Conservation (phyloP, 2,888 invertebrate species). For the Sphaerophoria taeniata region DNA sequence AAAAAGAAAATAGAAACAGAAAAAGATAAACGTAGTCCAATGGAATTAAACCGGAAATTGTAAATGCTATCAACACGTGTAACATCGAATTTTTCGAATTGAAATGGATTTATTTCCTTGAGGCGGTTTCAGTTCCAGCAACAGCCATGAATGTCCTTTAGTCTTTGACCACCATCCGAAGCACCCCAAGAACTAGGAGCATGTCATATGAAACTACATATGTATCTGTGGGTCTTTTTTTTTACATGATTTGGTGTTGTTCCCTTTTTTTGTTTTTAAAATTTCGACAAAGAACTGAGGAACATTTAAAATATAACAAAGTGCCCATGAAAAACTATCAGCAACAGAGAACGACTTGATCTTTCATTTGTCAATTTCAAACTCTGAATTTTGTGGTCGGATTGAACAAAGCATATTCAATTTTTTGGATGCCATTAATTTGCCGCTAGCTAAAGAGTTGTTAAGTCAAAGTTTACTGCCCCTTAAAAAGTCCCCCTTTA, state of each 20-base stretch:
- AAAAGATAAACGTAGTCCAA: slow-evolving; percentile 17
- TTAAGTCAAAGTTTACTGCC: too few species aligned
- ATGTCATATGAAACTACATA: not conserved
- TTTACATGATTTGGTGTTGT: not conserved
- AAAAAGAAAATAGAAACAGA: slow-evolving; percentile 1
- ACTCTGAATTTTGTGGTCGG: too few species aligned
- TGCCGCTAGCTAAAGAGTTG: too few species aligned
- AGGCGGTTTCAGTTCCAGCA: slow-evolving; percentile 43
- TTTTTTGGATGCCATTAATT: too few species aligned
- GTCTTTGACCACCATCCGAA: not conserved
- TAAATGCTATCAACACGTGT: slow-evolving; percentile 55
- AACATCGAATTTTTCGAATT: slow-evolving; percentile 49
- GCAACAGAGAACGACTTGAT: too few species aligned
- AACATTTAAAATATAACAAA: slow-evolving; percentile 46
- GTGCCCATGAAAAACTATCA: slow-evolving; percentile 11
- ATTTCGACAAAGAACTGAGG: slow-evolving; percentile 29
- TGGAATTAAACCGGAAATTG: slow-evolving; percentile 54
- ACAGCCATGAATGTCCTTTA: slow-evolving; percentile 14
- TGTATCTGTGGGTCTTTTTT: not conserved
- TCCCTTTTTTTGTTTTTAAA: not conserved
- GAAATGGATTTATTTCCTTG: slow-evolving; percentile 55
- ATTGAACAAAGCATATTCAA: too few species aligned
- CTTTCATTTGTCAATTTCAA: too few species aligned
- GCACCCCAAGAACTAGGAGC: not conserved
- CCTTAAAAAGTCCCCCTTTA: too few species aligned